Conservation (phyloP, 2,113 vertebrate species). For the Colius striatus region DNA sequence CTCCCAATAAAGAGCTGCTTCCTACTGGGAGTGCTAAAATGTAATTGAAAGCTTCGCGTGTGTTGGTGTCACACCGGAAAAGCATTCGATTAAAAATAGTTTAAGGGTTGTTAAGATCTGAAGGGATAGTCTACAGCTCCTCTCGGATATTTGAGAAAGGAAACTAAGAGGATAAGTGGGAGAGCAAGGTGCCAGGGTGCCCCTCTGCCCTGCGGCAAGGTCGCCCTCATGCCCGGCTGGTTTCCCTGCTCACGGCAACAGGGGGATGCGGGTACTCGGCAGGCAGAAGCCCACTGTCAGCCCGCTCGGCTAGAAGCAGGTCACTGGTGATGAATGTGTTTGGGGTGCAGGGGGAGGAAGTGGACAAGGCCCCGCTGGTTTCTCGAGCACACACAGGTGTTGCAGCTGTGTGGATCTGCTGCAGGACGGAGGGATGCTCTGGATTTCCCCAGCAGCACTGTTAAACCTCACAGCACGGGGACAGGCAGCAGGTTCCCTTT, state of each 20-base stretch:
- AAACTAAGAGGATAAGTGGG: neutral
- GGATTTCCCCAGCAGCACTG: neutral
- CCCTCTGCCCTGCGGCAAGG: neutral
- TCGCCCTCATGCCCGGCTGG: accelerated
- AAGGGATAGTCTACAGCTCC: neutral
- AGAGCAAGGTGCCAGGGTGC: accelerated
- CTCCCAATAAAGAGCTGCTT: constrained; percentile 3
- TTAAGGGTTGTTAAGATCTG: neutral
- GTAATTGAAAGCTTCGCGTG: neutral
- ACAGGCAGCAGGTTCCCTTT: neutral
- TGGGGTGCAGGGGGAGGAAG: neutral
- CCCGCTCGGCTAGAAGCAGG: neutral
- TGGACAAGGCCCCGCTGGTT: neutral
- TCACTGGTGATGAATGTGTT: neutral
- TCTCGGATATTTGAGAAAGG: neutral
- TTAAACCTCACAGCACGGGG: accelerated
- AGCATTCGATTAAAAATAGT: neutral
- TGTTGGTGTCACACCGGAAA: neutral
- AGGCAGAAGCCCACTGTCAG: neutral
- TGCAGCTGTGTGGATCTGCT: neutral
- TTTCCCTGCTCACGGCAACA: accelerated
- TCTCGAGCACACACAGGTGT: accelerated
- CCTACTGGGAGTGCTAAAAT: constrained; percentile 28
- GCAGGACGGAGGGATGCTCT: neutral
- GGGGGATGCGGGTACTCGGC: accelerated